Evolutionary conservation across 2,888 invertebrate genomes (phyloP), one percentile per base, ranked within the genome.

Genomic region (Silvanus unidentatus): DNA sequence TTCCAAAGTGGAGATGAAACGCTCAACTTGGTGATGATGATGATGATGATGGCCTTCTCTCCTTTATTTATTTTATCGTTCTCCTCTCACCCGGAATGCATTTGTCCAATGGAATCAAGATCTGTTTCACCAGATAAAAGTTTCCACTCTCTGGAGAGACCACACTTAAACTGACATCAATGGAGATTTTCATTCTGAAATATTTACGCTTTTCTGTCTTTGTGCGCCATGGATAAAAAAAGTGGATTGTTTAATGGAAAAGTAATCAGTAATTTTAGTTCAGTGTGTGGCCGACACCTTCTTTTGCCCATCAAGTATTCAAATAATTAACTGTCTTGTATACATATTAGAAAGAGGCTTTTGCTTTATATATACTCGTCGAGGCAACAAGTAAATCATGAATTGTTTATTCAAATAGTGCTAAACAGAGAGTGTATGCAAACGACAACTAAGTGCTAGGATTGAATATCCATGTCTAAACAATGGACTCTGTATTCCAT

Each of bases 381-480:
- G 54, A 56, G 59, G 60, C 60, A 63, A 63, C 62, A 63, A 61
- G 60, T 60, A 61, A 61, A 63, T 60, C 58, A 58, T 54, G 56
- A 58, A 57, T 57, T 57, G 60, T 58, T 58, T 57, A 57, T 58
- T 56, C 56, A 53, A 52, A 55, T 54, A 40, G 50, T 48, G 44
- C 44, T 40, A 48, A 52, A 51, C 50, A 54, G 50, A n/a, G n/a
- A 52, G 53, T 54, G 53, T 60, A 59, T 61, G 62, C 58, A 63
- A 61, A 63, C 60, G 59, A 59, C 59, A 60, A 58, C 54, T 52
- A 59, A 61, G 59, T 58, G 55, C 55, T 52, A 50, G 57, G 57
- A 60, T 58, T 60, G 60, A 59, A 62, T 62, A 61, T 60, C 60
- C 58, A 54, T 58, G 60, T 62, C 60, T 61, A 62, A 62, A 62